A percentile compares a stretch with the other conserved stretches of the same genome.
Conservation (phyloP, 2,888 invertebrate species). For the Diaprepes abbreviatus region DNA sequence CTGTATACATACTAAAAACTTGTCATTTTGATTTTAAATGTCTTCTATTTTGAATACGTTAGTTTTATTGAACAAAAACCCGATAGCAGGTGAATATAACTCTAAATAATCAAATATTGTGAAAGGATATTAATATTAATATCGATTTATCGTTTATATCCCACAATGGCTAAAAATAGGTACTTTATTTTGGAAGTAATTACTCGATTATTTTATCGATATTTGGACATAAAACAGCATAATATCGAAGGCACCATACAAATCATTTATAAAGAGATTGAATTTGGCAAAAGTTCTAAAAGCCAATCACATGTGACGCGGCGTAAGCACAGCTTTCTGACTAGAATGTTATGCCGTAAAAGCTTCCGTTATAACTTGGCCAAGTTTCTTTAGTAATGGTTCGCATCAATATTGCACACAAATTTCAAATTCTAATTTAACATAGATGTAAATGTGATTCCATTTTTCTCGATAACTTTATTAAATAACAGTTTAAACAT, state of each 20-base stretch:
- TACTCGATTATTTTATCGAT: not conserved
- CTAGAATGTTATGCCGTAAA: constrained; percentile 21
- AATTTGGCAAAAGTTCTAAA: constrained; percentile 42
- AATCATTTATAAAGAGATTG: constrained; percentile 17
- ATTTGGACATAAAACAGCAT: not conserved
- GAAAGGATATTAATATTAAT: too few species aligned
- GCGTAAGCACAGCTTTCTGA: constrained; percentile 21
- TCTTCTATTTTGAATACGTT: too few species aligned
- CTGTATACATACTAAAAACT: too few species aligned
- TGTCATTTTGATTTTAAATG: too few species aligned
- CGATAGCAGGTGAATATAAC: too few species aligned
- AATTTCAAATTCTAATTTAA: constrained; percentile 22
- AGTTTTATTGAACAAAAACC: too few species aligned
- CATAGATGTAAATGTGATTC: constrained; percentile 1
- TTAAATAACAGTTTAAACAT: too few species aligned
- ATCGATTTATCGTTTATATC: too few species aligned
- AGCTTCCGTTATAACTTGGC: constrained; percentile 38
- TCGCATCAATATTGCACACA: constrained; percentile 33
- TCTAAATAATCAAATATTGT: too few species aligned
- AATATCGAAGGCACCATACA: not conserved
- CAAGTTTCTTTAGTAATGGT: constrained; percentile 40
- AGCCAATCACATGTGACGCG: constrained; percentile 33
- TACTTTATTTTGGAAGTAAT: too few species aligned
- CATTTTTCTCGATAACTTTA: not conserved
- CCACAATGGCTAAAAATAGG: too few species aligned